phyloP scores from a whole-genome alignment of 2,797 vertebrate genomes.

The Brachyrhaphis roseni region DNA sequence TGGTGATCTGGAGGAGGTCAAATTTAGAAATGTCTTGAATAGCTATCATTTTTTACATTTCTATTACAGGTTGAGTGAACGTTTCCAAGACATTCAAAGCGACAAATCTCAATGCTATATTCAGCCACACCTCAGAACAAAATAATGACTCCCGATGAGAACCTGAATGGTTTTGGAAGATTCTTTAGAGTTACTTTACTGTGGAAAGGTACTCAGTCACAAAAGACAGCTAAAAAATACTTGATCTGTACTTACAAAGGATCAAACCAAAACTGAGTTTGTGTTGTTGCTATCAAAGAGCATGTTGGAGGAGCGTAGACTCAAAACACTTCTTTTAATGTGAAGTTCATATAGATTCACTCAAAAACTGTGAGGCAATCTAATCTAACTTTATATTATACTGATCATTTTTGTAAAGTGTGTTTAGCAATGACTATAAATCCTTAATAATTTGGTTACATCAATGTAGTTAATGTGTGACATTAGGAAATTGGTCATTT shows the following conservation, averaged over 20 bases:
- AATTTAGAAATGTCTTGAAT: slow-evolving; percentile 41
- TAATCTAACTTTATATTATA: background rate
- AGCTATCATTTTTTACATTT: slow-evolving; percentile 10
- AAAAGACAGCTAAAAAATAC: background rate
- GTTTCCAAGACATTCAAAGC: background rate
- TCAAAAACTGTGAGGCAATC: background rate
- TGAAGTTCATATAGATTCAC: background rate
- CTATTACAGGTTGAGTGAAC: slow-evolving; percentile 3
- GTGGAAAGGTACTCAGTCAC: background rate
- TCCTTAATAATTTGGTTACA: background rate
- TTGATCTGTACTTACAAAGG: background rate
- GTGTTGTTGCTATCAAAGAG: background rate
- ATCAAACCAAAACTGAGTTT: background rate
- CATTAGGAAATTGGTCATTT: background rate
- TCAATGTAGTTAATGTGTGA: background rate
- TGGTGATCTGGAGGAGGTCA: slow-evolving; percentile 48
- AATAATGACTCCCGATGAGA: background rate
- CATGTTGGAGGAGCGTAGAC: background rate
- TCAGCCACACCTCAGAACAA: background rate
- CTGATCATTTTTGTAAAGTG: background rate
- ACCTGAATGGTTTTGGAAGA: background rate
- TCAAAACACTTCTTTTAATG: background rate
- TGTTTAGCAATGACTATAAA: background rate
- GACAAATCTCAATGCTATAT: background rate
- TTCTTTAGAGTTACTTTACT: background rate